A percentile compares a stretch with the other conserved stretches of the same genome.
Evolutionary conservation across 2,888 invertebrate species (phyloP).

Genomic region (Pharmacophagus antenor): DNA sequence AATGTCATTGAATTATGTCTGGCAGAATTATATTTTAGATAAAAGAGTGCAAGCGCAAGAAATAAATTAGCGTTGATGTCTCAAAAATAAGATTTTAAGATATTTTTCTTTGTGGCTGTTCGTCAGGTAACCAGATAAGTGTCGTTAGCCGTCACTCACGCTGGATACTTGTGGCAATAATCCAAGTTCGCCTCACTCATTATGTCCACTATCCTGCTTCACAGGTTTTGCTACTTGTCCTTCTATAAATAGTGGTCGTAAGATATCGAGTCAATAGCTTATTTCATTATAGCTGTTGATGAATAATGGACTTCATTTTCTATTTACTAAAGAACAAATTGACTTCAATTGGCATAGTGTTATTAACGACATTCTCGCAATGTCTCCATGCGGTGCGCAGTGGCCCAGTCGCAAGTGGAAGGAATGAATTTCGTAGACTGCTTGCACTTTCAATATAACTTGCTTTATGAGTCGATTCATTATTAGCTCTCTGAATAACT

Average conservation of each 20-base stretch:
- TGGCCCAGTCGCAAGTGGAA: slow-evolving; percentile 68
- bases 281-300: slow-evolving; percentile 29
- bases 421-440: slow-evolving; percentile 67
- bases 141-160: slow-evolving; percentile 44
- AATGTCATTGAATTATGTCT: slow-evolving; percentile 29
- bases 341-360: slow-evolving; percentile 22
- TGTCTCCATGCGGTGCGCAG: slow-evolving; percentile 42
- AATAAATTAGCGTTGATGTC: slow-evolving; percentile 37
- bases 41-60: slow-evolving; percentile 33
- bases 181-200: slow-evolving; percentile 60
- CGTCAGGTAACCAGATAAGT: slow-evolving; percentile 42
- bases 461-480: slow-evolving; percentile 53
- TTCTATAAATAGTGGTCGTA: slow-evolving; percentile 66
- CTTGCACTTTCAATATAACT: slow-evolving; percentile 73
- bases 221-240: slow-evolving; percentile 70
- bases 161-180: slow-evolving; percentile 52
- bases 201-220: slow-evolving; percentile 62
- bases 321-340: slow-evolving; percentile 38
- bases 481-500: slow-evolving; percentile 50
- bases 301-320: slow-evolving; percentile 39
- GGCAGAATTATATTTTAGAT: slow-evolving; percentile 35
- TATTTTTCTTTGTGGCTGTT: slow-evolving; percentile 36
- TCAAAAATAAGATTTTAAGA: slow-evolving; percentile 37
- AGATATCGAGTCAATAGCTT: slow-evolving; percentile 38
- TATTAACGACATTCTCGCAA: slow-evolving; percentile 35